Conservation (phyloP, 2,888 invertebrate species). For the Cheilosia soror region DNA sequence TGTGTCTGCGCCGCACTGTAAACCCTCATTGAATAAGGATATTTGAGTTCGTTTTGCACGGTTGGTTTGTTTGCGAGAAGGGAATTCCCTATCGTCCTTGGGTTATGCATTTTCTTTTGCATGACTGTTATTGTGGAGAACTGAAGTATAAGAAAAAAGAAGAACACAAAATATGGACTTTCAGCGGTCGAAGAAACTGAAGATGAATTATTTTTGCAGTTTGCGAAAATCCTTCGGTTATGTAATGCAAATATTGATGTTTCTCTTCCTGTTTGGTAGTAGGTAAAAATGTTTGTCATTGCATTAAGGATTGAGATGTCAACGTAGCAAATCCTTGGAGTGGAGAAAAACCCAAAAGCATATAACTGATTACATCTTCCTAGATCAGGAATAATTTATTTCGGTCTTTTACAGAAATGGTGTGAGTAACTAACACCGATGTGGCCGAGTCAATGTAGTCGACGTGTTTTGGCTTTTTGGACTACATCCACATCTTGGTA, state of each 20-base stretch:
- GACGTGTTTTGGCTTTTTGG: too few species aligned
- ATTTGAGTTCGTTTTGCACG: slow-evolving; percentile 50
- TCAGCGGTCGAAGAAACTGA: slow-evolving; percentile 1
- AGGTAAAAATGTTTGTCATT: neutral
- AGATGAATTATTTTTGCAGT: slow-evolving; percentile 10
- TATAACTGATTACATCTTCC: too few species aligned
- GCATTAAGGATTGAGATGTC: neutral
- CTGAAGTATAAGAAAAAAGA: slow-evolving; percentile 31
- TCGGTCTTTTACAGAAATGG: too few species aligned
- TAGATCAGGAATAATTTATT: too few species aligned
- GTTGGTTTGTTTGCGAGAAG: slow-evolving; percentile 39
- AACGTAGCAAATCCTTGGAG: neutral
- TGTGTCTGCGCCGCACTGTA: slow-evolving; percentile 14
- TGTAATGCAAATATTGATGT: neutral
- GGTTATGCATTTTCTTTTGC: slow-evolving; percentile 48
- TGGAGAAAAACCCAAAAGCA: too few species aligned
- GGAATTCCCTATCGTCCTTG: slow-evolving; percentile 34
- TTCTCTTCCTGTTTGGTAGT: neutral
- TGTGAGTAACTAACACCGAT: too few species aligned
- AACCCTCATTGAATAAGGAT: slow-evolving; percentile 31
- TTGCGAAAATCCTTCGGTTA: neutral
- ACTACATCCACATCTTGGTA: too few species aligned
- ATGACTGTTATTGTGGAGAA: slow-evolving; percentile 36
- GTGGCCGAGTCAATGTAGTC: too few species aligned
- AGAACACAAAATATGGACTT: slow-evolving; percentile 24